Percentiles rank a stretch among this genome's conserved stretches.
phyloP scores from a whole-genome alignment of 2,888 invertebrate genomes.

The Ptychoptera albimana region DNA sequence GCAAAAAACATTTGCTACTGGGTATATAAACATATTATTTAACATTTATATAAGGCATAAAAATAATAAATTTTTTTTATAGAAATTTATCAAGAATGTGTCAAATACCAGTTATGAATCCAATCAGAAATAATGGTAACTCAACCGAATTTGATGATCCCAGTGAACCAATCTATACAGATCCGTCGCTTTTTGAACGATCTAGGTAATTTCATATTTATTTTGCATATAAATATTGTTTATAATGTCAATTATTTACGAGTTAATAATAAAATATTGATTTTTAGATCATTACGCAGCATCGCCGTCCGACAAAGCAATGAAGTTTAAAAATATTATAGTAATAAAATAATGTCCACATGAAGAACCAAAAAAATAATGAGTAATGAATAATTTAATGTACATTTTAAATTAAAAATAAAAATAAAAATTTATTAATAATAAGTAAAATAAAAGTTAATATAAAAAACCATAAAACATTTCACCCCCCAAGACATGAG shows the following conservation, averaged over 20 bases:
- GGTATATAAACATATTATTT: conserved; percentile 26
- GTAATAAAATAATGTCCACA: too few species aligned
- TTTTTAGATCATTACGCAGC: conserved; percentile 27
- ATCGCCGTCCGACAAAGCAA: conserved; percentile 16
- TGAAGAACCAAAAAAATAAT: too few species aligned
- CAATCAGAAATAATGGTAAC: conserved; percentile 33
- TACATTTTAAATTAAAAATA: too few species aligned
- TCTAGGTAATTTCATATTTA: conserved; percentile 36
- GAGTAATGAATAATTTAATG: too few species aligned
- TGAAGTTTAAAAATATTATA: neutral
- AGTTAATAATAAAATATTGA: conserved; percentile 6
- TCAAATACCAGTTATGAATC: conserved; percentile 32
- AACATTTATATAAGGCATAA: neutral
- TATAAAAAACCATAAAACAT: too few species aligned
- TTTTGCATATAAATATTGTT: conserved; percentile 17
- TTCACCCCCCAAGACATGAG: too few species aligned
- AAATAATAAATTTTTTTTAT: conserved; percentile 5
- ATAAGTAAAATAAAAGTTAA: neutral
- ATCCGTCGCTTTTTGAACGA: conserved; percentile 78
- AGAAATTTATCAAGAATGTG: conserved; percentile 32
- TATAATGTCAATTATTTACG: conserved; percentile 15
- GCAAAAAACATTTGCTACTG: conserved; percentile 52
- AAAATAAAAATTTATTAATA: conserved; percentile 14
- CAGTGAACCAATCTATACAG: conserved; percentile 85
- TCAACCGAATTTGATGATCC: conserved; percentile 58